phyloP scores from a whole-genome alignment of 2,113 vertebrate genomes.

The Gavialis gangeticus region DNA sequence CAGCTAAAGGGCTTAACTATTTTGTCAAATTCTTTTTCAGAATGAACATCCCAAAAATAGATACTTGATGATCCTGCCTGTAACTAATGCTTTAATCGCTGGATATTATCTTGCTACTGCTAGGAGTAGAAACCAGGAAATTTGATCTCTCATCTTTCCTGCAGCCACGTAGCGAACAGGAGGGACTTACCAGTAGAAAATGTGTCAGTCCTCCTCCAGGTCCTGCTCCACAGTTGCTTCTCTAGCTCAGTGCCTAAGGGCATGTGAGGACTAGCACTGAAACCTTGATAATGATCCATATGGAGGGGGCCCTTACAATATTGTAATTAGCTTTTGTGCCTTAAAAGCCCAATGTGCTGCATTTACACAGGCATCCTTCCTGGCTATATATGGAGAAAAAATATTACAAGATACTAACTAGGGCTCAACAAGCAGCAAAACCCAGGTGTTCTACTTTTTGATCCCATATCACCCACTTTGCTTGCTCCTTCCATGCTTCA shows the following conservation, averaged over 20 bases:
- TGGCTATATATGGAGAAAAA: too few species aligned
- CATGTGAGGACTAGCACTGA: too few species aligned
- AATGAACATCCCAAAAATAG: background rate
- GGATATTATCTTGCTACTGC: background rate
- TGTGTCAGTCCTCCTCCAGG: background rate
- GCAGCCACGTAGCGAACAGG: background rate
- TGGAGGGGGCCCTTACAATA: too few species aligned
- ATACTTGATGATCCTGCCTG: background rate
- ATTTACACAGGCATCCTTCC: background rate
- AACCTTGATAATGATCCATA: background rate
- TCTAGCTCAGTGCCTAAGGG: too few species aligned
- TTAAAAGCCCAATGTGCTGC: background rate
- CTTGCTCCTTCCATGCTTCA: background rate
- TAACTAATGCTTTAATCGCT: background rate
- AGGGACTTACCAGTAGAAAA: background rate
- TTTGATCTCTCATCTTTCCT: background rate
- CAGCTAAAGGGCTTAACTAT: background rate
- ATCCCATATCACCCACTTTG: background rate
- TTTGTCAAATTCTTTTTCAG: background rate
- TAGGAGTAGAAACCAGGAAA: background rate
- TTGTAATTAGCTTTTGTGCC: too few species aligned
- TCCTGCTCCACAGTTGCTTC: too few species aligned
- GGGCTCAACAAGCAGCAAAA: background rate
- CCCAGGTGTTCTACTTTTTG: too few species aligned
- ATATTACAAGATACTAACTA: too few species aligned